Evolutionary conservation across 2,113 vertebrate species (phyloP).

Genomic region (Zootoca vivipara): DNA sequence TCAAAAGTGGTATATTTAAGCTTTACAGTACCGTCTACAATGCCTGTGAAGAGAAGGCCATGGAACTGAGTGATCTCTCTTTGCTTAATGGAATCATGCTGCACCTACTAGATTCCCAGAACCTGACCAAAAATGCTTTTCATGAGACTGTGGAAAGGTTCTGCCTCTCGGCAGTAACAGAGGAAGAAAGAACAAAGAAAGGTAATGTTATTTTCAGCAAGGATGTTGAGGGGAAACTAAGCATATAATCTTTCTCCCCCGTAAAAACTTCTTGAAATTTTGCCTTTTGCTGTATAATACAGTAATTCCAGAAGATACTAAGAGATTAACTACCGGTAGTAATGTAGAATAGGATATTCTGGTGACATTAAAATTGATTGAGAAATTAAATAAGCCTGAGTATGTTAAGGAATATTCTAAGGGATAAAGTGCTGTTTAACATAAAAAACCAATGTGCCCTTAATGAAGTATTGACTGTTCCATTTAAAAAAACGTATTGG

Average conservation of each 20-base stretch:
- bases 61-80: slow-evolving; percentile 49
- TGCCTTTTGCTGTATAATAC: not conserved
- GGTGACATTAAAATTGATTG: not conserved
- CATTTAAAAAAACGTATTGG: not conserved
- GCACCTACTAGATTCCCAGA: slow-evolving; percentile 72
- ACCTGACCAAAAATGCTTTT: slow-evolving; percentile 10
- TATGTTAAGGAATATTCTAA: not conserved
- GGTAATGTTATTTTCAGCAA: slow-evolving; percentile 33
- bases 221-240: not conserved
- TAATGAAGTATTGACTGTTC: not conserved
- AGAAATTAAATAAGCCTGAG: not conserved
- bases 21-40: slow-evolving; percentile 77
- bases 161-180: slow-evolving; percentile 51
- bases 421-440: not conserved
- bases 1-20: slow-evolving; percentile 76
- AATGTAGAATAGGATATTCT: not conserved
- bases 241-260: not conserved
- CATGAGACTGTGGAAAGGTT: slow-evolving; percentile 63
- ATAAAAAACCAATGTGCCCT: not conserved
- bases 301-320: not conserved
- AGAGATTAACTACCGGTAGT: not conserved
- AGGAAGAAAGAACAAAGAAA: slow-evolving; percentile 43
- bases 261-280: not conserved
- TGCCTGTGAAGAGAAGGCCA: accelerated
- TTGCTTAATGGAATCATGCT: slow-evolving; percentile 82